Evolutionary conservation across 2,797 vertebrate species (phyloP), one percentile per base, ranked within the genome.

Genomic region (Pogonophryne albipinna): DNA sequence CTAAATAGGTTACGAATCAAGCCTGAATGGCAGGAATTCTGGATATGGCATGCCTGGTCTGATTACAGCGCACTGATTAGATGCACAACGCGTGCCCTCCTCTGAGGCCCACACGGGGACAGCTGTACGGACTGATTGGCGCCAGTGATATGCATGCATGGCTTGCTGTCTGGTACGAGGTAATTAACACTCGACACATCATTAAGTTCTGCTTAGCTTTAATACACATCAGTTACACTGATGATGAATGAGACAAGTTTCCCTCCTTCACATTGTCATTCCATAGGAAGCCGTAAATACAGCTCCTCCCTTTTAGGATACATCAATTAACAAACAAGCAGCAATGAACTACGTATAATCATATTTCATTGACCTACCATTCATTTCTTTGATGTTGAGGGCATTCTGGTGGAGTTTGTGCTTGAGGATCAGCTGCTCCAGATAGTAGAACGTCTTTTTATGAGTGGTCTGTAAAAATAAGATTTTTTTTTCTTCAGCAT

Each of bases 371-470:
- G 49, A 79, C 95, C 57, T 89, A 99, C 98, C 98, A 0, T 99
- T 94, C 80, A 99, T 98, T 90, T 99, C 98, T 88, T 99, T 99
- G 87, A 99, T 98, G 85, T 97, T 97, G 42, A 99, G 96, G 0
- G 96, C 93, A 79, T 97, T 99, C 86, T 97, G 96, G 77, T 99
- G 97, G 74, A 99, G 95, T 87, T 95, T 97, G 82, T 99, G 97
- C 82, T 99, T 99, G 62, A 99, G 93, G 91, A 99, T 97, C 92
- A 98, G 93, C 90, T 99, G 98, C 80, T 99, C 98, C 86, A 99
- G 87, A 84, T 99, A 99, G 89, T 95, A 99, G 91, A 99, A 99
- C 0, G 98, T 99, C 92, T 99, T 99, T 91, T 99, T 99, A 92
- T 99, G 98, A 75, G 91, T 62, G 19, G 97, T 98, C 98, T 99